Base-by-base conservation (phyloP, 2,113 vertebrate species). In the Candoia aspera region DNA sequence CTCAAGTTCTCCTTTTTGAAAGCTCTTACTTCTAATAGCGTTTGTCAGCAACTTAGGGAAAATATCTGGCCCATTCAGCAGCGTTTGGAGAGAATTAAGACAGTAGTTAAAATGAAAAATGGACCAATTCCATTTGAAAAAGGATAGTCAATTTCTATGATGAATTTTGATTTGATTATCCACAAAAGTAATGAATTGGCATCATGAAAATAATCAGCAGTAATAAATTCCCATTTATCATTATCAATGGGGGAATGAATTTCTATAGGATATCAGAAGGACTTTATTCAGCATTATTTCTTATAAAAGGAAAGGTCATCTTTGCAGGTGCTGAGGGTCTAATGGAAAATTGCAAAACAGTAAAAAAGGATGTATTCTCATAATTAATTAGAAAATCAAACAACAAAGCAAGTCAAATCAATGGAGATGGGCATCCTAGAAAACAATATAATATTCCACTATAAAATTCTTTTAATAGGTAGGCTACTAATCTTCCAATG, bases 111-210 rank as follows among this genome's bases (percentile, higher is more conserved):
- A 92, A 95, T 93, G 95, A 95, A 95, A 95, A 96, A 96, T 94
- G 60, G 79, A 92, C 93, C 29, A 46, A 90, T 96, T 88, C 49
- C 86, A 94, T 60, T 91, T 90, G 86, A 94, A 96, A 95, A 96
- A 86, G 46, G 90, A 90, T 88, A 95, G 91, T 91, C 64, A 94
- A 92, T 95, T 96, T 94, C 85, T 93, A 90, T 94, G 92, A 95
- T 92, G 64, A 94, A 95, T 96, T 96, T 96, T 95, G 53, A 94
- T 96, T 96, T 95, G 93, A 95, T 96, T 95, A 95, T 92, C 57
- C 90, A 92, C 91, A 93, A 94, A 93, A 95, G 54, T 94, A 96
- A 97, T 94, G 93, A 96, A 94, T 84, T 94, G 91, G 49, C 0
- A 0, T 93, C 91, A 91, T 90, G 64, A 88, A 96, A 95, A 95